Percentiles rank a stretch among this genome's conserved stretches.
phyloP scores from a whole-genome alignment of 2,888 invertebrate genomes.

The Oscheius sp. region DNA sequence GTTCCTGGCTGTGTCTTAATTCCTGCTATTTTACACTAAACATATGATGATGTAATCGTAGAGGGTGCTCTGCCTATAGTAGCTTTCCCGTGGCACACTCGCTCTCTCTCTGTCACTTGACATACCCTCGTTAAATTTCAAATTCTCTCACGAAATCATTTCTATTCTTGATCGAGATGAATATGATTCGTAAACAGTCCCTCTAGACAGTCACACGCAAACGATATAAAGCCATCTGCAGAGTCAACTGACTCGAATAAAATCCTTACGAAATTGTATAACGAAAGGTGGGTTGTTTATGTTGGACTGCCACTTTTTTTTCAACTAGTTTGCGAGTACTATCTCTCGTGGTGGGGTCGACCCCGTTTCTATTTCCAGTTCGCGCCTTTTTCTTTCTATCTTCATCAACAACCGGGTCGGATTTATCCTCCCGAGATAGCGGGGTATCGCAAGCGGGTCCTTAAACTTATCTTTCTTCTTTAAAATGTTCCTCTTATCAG shows the following conservation, averaged over 20 bases:
- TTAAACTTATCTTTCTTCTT: conserved; percentile 22
- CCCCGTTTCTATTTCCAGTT: conserved; percentile 2
- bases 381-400: neutral
- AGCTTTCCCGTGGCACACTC: neutral
- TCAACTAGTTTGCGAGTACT: neutral
- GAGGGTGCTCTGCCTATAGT: neutral
- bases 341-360: conserved; percentile 1
- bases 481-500: conserved; percentile 6
- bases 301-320: neutral
- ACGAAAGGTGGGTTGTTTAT: neutral
- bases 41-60: neutral
- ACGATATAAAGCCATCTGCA: neutral
- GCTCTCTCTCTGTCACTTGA: neutral
- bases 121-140: no score
- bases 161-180: no score
- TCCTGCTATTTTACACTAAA: conserved; percentile 9
- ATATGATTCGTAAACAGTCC: neutral
- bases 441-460: neutral
- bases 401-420: neutral
- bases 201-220: no score
- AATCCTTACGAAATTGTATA: no score
- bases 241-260: neutral
- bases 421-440: neutral
- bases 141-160: no score
- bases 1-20: neutral